These are phyloP conservation scores for Xiphophorus maculatus DNA, from an alignment of 2,113 vertebrate species.

Conservation along the genomic window DNA sequence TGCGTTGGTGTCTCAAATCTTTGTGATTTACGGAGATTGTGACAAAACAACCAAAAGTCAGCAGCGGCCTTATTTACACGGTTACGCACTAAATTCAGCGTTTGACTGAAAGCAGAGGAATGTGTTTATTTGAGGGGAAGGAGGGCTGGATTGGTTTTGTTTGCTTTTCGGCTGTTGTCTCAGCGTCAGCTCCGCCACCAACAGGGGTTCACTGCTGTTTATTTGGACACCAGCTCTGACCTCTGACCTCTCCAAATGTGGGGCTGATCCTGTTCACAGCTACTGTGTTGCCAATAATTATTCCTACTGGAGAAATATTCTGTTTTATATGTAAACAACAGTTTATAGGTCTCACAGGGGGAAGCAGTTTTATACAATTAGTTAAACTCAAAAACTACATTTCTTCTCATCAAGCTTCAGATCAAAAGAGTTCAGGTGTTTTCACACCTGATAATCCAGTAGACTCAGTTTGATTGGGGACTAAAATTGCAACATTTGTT, in stretches of 20 bases:
- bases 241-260: slow-evolving; percentile 71
- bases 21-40: slow-evolving; percentile 66
- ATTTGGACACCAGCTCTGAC: slow-evolving; percentile 74
- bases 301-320: slow-evolving; percentile 47
- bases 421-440: not conserved
- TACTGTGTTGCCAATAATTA: slow-evolving; percentile 58
- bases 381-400: not conserved
- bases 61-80: slow-evolving; percentile 44
- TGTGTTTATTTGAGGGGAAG: slow-evolving; percentile 72
- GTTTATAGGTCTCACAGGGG: not conserved
- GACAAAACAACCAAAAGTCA: slow-evolving; percentile 33
- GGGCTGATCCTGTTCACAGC: slow-evolving; percentile 62
- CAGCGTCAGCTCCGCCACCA: slow-evolving; percentile 63
- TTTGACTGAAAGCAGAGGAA: slow-evolving; percentile 44
- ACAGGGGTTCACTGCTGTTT: slow-evolving; percentile 69
- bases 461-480: no score
- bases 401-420: not conserved
- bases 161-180: slow-evolving; percentile 72
- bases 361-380: not conserved
- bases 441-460: no score
- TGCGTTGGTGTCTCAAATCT: slow-evolving; percentile 6
- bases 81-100: slow-evolving; percentile 38
- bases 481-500: no score
- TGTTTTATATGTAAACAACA: slow-evolving; percentile 6
- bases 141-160: slow-evolving; percentile 49